Evolutionary conservation across 30 jellyfish, hydroid and myxozoan species (phyloP), one percentile per base, ranked within the genome.

Genomic region (Turritopsis rubra): DNA sequence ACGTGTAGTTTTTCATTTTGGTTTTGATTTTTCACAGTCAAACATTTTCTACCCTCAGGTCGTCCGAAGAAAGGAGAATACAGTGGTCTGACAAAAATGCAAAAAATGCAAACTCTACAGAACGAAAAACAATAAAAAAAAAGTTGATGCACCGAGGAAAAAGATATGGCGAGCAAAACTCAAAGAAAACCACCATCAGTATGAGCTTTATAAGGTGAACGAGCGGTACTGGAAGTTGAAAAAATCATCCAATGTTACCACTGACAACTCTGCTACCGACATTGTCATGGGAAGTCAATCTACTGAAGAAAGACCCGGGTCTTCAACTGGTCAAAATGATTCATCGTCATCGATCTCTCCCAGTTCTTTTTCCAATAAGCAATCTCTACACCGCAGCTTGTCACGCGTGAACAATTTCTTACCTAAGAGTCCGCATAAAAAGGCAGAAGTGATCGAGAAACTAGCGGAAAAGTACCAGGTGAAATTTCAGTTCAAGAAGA

Each of bases 341-440:
- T 54, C 72, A 18, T 18, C 72, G 18, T 16, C 72, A 54, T n/a
- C n/a, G n/a, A n/a, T n/a, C n/a, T 54, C 72, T 54, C 72, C 72
- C 18, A 16, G 19, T 16, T 54, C 80, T 16, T 71, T 71, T 71
- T 71, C 80, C 16, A 16, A 19, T 16, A 23, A 19, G 28, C 28
- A 19, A 16, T 19, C 88, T 21, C 76, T 75, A 65, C n/a, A 19
- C 68, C 92, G 84, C 29, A 66, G 88, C n/a, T 54, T 54, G n/a
- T 16, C 18, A 54, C 18, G n/a, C 18, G 72, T 54, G 18, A n/a
- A 18, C 19, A 16, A 18, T 54, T 18, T n/a, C 71, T 80, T 85
- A 21, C 93, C 93, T 23, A 66, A 85, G 28, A 52, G 83, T 52
- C 93, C 80, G 21, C 31, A 24, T n/a, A 65, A 85, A 65, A 70